Base-by-base conservation (phyloP, 2,113 vertebrate genomes). In the Synodontis membranacea region DNA sequence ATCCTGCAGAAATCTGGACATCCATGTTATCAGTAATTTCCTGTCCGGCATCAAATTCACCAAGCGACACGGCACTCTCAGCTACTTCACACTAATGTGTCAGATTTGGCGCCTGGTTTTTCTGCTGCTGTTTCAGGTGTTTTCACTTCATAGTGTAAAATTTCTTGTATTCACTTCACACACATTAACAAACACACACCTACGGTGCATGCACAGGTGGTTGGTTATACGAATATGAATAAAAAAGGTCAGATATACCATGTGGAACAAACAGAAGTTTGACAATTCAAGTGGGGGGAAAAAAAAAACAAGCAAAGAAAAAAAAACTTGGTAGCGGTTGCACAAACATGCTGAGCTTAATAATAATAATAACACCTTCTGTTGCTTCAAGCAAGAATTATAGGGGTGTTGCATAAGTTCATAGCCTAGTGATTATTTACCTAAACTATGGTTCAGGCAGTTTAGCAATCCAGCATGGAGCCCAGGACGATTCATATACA, bases 81-180 rank as follows among this genome's bases (percentile, higher is more conserved):
- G 48, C 80, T 78, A 54, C 70, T 87, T 83, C 44, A 76, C 86
- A 87, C 70, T 62, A 50, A 64, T 9, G 56, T 74, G 86, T n/a
- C 80, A 75, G 80, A 44, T 68, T 42, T 28, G 31, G 23, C 58
- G 78, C 7, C 52, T 12, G 0, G 34, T 54, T 31, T 37, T 58
- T 54, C 50, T 1, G 14, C 5, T 21, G 5, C 75, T 74, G 5
- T 28, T 64, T 64, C 80, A 86, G 79, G n/a, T 19, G 68, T 56
- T 86, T 76, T 82, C 31, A 21, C 80, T 76, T 15, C 62, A 50
- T 37, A 4, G 64, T 86, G 85, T 74, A 72, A 82, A 86, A 62
- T 42, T 31, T 56, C 14, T 9, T 15, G 23, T 6, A 52, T 64
- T 83, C 46, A 76, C 70, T 66, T 81, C 78, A 56, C 34, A 42